phyloP scores from a whole-genome alignment of 1,140 invertebrate genomes.

The Panulirus ornatus region DNA sequence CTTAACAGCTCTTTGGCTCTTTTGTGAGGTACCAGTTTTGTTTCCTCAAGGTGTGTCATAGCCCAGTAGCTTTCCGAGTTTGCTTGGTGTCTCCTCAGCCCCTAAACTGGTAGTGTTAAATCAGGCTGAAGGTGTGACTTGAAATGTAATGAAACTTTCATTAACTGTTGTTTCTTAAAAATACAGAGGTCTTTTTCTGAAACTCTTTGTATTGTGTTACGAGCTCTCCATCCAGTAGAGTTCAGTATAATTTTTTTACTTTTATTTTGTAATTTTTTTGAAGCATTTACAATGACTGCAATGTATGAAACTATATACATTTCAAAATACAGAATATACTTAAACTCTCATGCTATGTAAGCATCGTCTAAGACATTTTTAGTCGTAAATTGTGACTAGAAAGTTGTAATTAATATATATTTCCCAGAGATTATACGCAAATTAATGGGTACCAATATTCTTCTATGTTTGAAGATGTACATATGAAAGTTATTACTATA shows the following conservation, averaged over 20 bases:
- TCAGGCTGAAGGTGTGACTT: conserved; percentile 21
- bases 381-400: conserved; percentile 14
- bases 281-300: conserved; percentile 11
- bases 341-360: neutral
- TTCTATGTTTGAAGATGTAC: conserved; percentile 38
- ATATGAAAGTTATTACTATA: conserved; percentile 46
- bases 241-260: neutral
- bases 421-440: conserved; percentile 24
- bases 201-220: neutral
- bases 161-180: neutral
- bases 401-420: conserved; percentile 38
- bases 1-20: neutral
- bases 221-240: neutral
- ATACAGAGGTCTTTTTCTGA: conserved; percentile 17
- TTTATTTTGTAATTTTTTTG: conserved; percentile 7
- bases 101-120: conserved; percentile 35
- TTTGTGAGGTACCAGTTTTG: conserved; percentile 30
- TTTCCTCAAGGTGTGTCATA: conserved; percentile 27
- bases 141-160: conserved; percentile 9
- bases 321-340: neutral
- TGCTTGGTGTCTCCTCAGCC: conserved; percentile 35
- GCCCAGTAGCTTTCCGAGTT: conserved; percentile 21
- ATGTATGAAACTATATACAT: conserved; percentile 15
- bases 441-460: conserved; percentile 52
- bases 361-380: neutral